These are phyloP conservation scores for Gadopsis bispinosus DNA, from an alignment of 2,797 vertebrate species.

Conservation along the genomic window DNA sequence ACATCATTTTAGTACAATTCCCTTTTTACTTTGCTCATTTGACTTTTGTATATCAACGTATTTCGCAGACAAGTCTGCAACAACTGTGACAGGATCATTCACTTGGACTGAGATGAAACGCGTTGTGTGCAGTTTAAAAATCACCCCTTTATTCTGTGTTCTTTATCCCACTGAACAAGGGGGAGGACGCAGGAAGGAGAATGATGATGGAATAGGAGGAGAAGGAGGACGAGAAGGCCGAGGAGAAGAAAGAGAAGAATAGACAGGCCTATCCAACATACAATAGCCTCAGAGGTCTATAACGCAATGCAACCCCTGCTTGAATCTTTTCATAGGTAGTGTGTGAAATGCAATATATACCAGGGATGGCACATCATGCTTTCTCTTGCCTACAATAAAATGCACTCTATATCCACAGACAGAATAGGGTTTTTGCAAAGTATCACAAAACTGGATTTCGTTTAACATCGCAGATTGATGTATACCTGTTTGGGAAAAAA, in stretches of 20 bases:
- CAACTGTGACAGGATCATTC: not conserved
- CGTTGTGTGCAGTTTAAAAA: slow-evolving; percentile 2
- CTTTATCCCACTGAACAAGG: slow-evolving; percentile 11
- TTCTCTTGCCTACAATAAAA: not conserved
- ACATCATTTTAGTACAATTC: slow-evolving; percentile 1
- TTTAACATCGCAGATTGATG: not conserved
- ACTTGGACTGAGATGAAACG: slow-evolving; percentile 7
- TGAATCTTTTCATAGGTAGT: not conserved
- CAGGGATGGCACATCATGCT: not conserved
- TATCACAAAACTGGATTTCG: not conserved
- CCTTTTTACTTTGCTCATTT: not conserved
- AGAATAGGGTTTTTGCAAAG: not conserved
- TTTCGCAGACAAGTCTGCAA: not conserved
- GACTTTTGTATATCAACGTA: not conserved
- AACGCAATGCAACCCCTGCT: slow-evolving; percentile 1
- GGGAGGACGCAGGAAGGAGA: not conserved
- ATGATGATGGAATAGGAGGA: not conserved
- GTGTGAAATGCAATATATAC: not conserved
- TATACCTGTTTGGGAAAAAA: not conserved
- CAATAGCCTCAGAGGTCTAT: not conserved
- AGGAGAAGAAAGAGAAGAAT: not conserved
- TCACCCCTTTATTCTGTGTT: not conserved
- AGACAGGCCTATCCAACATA: not conserved
- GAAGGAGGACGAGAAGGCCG: not conserved
- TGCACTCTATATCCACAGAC: not conserved